phyloP scores from a whole-genome alignment of 2,797 vertebrate genomes.

The Brachyrhaphis roseni region DNA sequence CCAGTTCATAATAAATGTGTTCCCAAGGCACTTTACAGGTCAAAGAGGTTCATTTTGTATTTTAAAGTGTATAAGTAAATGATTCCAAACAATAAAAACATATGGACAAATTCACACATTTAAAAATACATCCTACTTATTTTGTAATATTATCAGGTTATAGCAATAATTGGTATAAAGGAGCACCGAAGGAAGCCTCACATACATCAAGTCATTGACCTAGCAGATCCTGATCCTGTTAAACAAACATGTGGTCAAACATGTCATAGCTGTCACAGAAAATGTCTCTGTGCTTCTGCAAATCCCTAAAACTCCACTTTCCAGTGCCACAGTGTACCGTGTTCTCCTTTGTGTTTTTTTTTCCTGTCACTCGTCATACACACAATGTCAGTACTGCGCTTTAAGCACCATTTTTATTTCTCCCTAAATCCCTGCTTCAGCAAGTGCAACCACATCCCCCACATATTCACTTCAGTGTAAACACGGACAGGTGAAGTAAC shows the following conservation, averaged over 20 bases:
- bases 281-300: slow-evolving; percentile 44
- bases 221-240: background rate
- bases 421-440: slow-evolving; percentile 20
- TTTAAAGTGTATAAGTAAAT: background rate
- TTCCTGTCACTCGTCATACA: slow-evolving; percentile 58
- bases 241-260: background rate
- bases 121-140: background rate
- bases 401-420: slow-evolving; percentile 42
- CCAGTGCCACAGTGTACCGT: slow-evolving; percentile 32
- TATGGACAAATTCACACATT: background rate
- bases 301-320: slow-evolving; percentile 40
- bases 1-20: background rate
- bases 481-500: slow-evolving; percentile 57
- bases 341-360: slow-evolving; percentile 13
- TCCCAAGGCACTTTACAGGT: background rate
- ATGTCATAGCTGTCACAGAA: slow-evolving; percentile 50
- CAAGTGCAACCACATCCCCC: slow-evolving; percentile 57
- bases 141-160: background rate
- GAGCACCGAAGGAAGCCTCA: background rate
- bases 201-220: background rate
- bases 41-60: background rate
- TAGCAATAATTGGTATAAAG: background rate
- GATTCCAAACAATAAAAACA: background rate
- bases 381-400: slow-evolving; percentile 57
- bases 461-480: slow-evolving; percentile 51